These are phyloP conservation scores for Drosophila yakuba DNA, from an alignment of 1,140 invertebrate genomes.

Conservation along the genomic window DNA sequence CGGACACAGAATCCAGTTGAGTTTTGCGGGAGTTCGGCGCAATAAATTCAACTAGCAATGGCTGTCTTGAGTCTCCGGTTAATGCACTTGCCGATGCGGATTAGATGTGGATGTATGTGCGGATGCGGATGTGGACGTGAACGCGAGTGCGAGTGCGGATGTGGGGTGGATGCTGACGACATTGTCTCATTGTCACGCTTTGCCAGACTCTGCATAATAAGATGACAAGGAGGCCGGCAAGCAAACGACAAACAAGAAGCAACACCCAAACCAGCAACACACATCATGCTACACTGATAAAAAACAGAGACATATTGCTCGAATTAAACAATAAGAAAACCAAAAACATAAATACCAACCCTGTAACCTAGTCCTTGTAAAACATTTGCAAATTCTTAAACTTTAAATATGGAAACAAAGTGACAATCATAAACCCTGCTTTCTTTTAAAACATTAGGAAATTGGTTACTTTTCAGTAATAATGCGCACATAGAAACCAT, in stretches of 20 bases:
- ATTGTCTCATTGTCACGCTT: slow-evolving; percentile 78
- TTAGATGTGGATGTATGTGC: neutral
- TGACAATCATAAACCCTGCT: neutral
- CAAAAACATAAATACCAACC: neutral
- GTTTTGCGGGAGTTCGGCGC: slow-evolving; percentile 7
- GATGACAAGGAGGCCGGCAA: slow-evolving; percentile 52
- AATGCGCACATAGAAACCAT: no score
- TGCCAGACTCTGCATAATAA: slow-evolving; percentile 77
- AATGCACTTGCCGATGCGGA: slow-evolving; percentile 60
- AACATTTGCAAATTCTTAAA: neutral
- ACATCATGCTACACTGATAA: neutral
- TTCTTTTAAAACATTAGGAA: neutral
- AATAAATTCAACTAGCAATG: slow-evolving; percentile 78
- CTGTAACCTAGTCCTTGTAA: no score
- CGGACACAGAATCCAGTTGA: slow-evolving; percentile 41
- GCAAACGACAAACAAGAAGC: slow-evolving; percentile 29
- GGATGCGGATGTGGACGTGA: slow-evolving; percentile 3
- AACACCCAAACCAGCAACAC: slow-evolving; percentile 5
- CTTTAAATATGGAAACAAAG: neutral
- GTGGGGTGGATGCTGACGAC: slow-evolving; percentile 33
- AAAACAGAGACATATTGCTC: neutral
- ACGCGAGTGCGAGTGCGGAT: slow-evolving; percentile 2
- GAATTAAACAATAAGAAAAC: no score
- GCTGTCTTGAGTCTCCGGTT: slow-evolving; percentile 49
- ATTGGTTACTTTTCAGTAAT: no score